Conservation (phyloP, 2,888 invertebrate genomes). For the Saturnia japonica region DNA sequence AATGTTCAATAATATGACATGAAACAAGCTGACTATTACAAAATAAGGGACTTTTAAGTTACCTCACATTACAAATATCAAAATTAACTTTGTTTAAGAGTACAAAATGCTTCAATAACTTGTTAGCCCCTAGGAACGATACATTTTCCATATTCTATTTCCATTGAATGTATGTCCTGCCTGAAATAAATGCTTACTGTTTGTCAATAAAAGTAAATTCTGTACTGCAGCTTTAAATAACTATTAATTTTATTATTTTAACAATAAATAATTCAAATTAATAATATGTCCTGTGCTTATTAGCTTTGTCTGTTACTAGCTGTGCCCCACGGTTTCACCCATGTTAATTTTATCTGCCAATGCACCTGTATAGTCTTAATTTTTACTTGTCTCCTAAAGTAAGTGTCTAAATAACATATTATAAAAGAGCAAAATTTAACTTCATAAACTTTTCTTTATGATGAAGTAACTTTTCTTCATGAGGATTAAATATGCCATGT, state of each 20-base stretch:
- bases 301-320: too few species aligned
- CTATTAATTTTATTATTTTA: background rate
- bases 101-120: background rate
- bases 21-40: background rate
- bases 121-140: background rate
- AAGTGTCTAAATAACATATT: too few species aligned
- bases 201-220: background rate
- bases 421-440: too few species aligned
- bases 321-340: too few species aligned
- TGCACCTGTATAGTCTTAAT: too few species aligned
- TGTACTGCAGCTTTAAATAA: background rate
- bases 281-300: too few species aligned
- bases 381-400: too few species aligned
- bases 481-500: too few species aligned
- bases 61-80: background rate
- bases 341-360: too few species aligned
- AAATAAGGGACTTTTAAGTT: background rate
- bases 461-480: too few species aligned
- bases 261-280: background rate
- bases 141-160: background rate
- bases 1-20: background rate
- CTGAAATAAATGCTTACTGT: background rate
- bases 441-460: too few species aligned
- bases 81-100: background rate
- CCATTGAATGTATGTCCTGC: background rate